A percentile compares a stretch with the other conserved stretches of the same genome.
phyloP scores from a whole-genome alignment of 2,797 vertebrate species.

The Columba guinea region DNA sequence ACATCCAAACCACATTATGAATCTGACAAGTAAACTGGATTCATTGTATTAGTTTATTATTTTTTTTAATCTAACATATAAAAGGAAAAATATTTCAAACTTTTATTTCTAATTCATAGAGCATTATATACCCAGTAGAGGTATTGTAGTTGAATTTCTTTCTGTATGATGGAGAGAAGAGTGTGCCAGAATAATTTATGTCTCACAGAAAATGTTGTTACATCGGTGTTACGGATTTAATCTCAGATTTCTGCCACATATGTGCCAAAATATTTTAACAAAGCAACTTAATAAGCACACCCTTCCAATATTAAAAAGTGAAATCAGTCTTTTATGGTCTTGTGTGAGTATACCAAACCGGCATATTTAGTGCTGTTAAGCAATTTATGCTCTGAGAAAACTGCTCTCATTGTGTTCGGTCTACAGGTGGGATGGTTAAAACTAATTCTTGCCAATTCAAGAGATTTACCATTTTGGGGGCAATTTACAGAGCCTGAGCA shows the following conservation, averaged over 20 bases:
- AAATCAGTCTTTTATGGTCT: not conserved
- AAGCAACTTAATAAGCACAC: not conserved
- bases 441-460: not conserved
- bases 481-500: not conserved
- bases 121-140: not conserved
- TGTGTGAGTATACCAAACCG: not conserved
- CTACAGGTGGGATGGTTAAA: not conserved
- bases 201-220: not conserved
- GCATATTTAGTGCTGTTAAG: not conserved
- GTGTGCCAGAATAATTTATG: not conserved
- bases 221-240: not conserved
- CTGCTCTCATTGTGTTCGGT: not conserved
- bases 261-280: slow-evolving; percentile 24
- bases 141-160: not conserved
- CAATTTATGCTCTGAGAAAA: not conserved
- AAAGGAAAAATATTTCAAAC: not conserved
- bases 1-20: not conserved
- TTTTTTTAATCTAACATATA: not conserved
- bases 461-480: not conserved
- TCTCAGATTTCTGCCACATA: not conserved
- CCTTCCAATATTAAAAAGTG: not conserved
- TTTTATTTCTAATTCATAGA: not conserved
- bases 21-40: not conserved
- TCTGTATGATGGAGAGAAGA: not conserved
- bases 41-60: not conserved